These are phyloP conservation scores for Cancer borealis DNA, from an alignment of 2,888 invertebrate species.

Conservation along the genomic window DNA sequence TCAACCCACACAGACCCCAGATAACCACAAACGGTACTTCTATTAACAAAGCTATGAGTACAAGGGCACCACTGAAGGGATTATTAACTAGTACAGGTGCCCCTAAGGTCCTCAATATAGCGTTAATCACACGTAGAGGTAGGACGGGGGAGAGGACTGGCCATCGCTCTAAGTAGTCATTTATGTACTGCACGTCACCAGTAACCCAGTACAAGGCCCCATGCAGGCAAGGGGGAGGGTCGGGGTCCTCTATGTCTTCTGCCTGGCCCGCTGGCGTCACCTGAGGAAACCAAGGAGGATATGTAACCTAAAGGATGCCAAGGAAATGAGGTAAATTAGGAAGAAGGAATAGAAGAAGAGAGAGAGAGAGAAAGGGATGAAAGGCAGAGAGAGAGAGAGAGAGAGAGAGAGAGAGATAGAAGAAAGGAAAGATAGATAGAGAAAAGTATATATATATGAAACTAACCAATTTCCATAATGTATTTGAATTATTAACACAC, in stretches of 20 bases:
- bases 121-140: constrained; percentile 68
- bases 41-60: constrained; percentile 56
- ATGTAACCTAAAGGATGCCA: background rate
- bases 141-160: constrained; percentile 56
- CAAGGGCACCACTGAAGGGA: constrained; percentile 62
- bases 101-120: constrained; percentile 62
- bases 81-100: constrained; percentile 71
- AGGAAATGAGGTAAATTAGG: too few relatives aligned
- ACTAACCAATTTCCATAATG: too few relatives aligned
- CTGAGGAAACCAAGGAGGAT: background rate
- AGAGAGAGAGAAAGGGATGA: background rate
- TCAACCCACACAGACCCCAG: constrained; percentile 55
- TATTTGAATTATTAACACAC: too few relatives aligned
- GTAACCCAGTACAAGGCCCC: constrained; percentile 54
- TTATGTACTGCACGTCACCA: constrained; percentile 71
- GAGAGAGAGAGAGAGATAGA: too few relatives aligned
- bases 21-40: constrained; percentile 49
- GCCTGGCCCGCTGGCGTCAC: background rate
- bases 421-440: too few relatives aligned
- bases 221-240: constrained; percentile 63
- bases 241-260: constrained; percentile 57
- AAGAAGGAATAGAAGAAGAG: too few relatives aligned
- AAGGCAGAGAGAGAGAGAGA: background rate
- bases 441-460: too few relatives aligned
- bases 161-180: constrained; percentile 70